Evolutionary conservation across 2,888 invertebrate genomes (phyloP).

Genomic region (Eristalis arbustorum): DNA sequence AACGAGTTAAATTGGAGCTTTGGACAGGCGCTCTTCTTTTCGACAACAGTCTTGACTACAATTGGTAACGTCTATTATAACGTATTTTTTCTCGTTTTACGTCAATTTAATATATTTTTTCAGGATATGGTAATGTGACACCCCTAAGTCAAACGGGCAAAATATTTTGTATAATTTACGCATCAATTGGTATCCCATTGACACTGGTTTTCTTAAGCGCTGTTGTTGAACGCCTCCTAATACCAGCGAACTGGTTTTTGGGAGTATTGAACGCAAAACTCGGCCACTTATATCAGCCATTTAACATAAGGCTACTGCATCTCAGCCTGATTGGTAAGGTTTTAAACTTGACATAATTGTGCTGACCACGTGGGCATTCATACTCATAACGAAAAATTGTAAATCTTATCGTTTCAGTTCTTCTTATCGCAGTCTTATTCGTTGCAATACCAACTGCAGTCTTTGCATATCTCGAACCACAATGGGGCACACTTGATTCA

Average conservation of each 20-base stretch:
- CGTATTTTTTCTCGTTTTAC: neutral
- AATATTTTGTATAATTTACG: conserved; percentile 93
- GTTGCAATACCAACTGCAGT: conserved; percentile 88
- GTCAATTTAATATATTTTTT: neutral
- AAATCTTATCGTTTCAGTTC: conserved; percentile 80
- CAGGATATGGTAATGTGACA: conserved; percentile 94
- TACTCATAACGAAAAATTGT: neutral
- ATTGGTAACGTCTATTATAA: conserved; percentile 83
- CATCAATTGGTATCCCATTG: conserved; percentile 91
- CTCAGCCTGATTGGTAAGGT: conserved; percentile 84
- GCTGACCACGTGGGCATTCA: neutral
- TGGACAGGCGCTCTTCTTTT: conserved; percentile 93
- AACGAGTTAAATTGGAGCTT: conserved; percentile 94
- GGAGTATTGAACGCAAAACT: conserved; percentile 84
- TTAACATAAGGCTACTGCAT: conserved; percentile 89
- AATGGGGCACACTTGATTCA: conserved; percentile 92
- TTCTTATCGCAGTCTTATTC: conserved; percentile 83
- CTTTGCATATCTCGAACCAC: conserved; percentile 88
- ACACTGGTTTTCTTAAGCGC: conserved; percentile 92
- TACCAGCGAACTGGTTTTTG: conserved; percentile 87
- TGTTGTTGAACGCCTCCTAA: conserved; percentile 89
- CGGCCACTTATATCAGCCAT: conserved; percentile 87
- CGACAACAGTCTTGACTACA: conserved; percentile 93
- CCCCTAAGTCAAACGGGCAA: conserved; percentile 92
- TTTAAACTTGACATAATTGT: neutral